Evolutionary conservation across 2,113 vertebrate genomes (phyloP), one percentile per base, ranked within the genome.

Genomic region (Macheiramphus alcinus): DNA sequence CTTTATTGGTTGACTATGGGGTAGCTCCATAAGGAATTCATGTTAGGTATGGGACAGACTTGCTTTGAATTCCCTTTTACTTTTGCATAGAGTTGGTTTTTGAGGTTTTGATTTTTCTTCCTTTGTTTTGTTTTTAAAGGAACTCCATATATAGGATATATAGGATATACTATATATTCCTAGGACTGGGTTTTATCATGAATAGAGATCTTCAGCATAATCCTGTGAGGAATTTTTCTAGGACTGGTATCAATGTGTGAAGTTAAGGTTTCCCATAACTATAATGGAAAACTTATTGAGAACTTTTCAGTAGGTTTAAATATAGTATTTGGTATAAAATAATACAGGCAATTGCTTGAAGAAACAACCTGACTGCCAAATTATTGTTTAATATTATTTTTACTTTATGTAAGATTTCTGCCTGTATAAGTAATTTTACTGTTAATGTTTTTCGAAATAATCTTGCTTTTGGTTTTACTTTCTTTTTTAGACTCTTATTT

Each of bases 21-120:
- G 27, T 50, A 45, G 27, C 25, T 89, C n/a, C 6, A 2, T 66
- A 42, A 78, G 0, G 3, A 88, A 65, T 23, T 52, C 1, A 0
- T 72, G 4, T 38, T 48, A 18, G 5, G 2, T 4, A 8, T 61
- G 14, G 40, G 56, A 65, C 6, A 48, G 18, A n/a, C 14, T 86
- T 80, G 10, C 8, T 74, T 66, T 89, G 40, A 84, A 78, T 63
- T 81, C 61, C 19, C 6, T 45, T 72, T 63, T 66, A 21, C n/a
- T 81, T 91, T 67, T 31, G 15, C 1, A 1, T 53, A 13, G 34
- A 43, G 16, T 42, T 82, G 23, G 1, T 8, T 67, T 67, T 59
- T 50, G 25, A 52, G 18, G 8, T 48, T 81, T 75, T 43, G 5
- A 10, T 29, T 36, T 29, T 50, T 59, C 50, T 13, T 17, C 10